Percentiles rank a stretch among this genome's conserved stretches.
Evolutionary conservation across 1,140 invertebrate species (phyloP).

Genomic region (Sinella curviseta): DNA sequence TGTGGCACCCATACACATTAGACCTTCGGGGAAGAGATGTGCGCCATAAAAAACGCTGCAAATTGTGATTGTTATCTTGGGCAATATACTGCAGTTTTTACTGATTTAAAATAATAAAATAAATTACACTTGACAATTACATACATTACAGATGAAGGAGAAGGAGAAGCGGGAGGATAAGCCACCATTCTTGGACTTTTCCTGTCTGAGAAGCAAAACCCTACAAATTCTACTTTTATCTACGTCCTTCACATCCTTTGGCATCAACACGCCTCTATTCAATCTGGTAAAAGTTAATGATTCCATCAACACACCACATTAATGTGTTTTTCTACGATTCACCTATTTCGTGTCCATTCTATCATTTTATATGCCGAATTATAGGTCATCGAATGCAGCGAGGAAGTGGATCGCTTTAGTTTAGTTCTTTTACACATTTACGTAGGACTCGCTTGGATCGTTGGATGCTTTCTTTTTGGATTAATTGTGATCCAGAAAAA

Average conservation of each 20-base stretch:
- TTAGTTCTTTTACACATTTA: slow-evolving; percentile 72
- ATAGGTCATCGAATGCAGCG: slow-evolving; percentile 49
- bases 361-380: not conserved
- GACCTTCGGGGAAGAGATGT: not conserved
- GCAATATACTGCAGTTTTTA: too few relatives aligned
- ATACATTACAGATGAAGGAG: slow-evolving; percentile 48
- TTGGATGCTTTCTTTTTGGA: slow-evolving; percentile 78
- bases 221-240: slow-evolving; percentile 79
- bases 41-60: too few relatives aligned
- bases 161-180: slow-evolving; percentile 64
- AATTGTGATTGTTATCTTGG: not conserved
- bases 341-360: slow-evolving; percentile 4
- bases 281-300: slow-evolving; percentile 65
- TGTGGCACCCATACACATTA: not conserved
- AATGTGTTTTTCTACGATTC: too few relatives aligned
- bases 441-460: slow-evolving; percentile 76
- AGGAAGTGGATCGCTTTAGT: slow-evolving; percentile 69
- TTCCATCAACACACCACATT: too few relatives aligned
- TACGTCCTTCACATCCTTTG: slow-evolving; percentile 73
- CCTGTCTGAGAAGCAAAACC: slow-evolving; percentile 77
- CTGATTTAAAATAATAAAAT: not conserved
- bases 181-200: slow-evolving; percentile 82
- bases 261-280: slow-evolving; percentile 83
- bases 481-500: slow-evolving; percentile 78
- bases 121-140: too few relatives aligned